These are phyloP conservation scores for Euphonia xanthogaster DNA, from an alignment of 2,797 vertebrate genomes.

Conservation along the genomic window DNA sequence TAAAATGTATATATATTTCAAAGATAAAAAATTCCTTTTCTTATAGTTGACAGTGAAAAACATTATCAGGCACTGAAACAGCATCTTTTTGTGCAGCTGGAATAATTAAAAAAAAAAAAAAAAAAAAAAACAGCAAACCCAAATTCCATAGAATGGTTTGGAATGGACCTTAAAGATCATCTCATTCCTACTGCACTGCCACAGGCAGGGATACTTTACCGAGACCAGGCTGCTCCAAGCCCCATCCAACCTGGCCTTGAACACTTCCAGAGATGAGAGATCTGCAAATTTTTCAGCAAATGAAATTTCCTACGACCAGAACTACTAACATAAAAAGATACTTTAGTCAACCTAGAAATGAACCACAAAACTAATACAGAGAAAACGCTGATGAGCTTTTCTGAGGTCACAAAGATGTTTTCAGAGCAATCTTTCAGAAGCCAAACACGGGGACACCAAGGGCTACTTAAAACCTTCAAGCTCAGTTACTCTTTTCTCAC, in stretches of 20 bases:
- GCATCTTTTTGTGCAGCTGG: neutral
- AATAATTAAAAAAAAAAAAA: neutral
- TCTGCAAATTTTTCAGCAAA: neutral
- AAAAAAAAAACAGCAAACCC: neutral
- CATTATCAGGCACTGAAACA: neutral
- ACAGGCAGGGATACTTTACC: neutral
- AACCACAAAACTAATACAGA: neutral
- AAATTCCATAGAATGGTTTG: neutral
- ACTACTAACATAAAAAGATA: neutral
- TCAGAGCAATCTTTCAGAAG: neutral
- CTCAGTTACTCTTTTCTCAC: neutral
- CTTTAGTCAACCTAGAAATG: neutral
- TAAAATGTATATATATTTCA: neutral
- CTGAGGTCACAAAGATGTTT: neutral
- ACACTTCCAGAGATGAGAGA: neutral
- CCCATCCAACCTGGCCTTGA: too few species aligned
- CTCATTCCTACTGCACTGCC: neutral
- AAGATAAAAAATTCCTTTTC: neutral
- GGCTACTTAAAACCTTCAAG: neutral
- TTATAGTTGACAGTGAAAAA: neutral
- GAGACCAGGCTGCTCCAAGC: neutral
- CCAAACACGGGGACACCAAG: neutral
- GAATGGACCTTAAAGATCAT: neutral
- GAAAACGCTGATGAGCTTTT: neutral
- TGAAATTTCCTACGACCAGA: neutral